A percentile compares a stretch with the other conserved stretches of the same genome.
Evolutionary conservation across 2,888 invertebrate species (phyloP).

Genomic region (Tineola bisselliella): DNA sequence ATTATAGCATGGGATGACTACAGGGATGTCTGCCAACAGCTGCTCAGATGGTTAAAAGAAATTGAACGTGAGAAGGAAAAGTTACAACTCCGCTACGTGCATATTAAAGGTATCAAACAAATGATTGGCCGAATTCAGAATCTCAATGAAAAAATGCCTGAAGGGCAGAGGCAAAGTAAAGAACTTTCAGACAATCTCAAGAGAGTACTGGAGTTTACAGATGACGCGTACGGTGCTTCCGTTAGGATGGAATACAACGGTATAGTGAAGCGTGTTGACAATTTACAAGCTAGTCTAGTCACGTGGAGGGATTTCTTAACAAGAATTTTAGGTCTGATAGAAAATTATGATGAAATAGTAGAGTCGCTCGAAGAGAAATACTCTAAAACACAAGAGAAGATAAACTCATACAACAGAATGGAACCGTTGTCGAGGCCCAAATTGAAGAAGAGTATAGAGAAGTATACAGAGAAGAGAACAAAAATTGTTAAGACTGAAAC

Average conservation of each 20-base stretch:
- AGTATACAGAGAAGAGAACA: slow-evolving; percentile 69
- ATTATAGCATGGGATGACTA: slow-evolving; percentile 83
- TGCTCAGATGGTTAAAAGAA: slow-evolving; percentile 83
- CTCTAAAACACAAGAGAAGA: slow-evolving; percentile 70
- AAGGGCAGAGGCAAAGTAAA: slow-evolving; percentile 73
- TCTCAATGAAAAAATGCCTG: slow-evolving; percentile 74
- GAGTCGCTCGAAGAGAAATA: slow-evolving; percentile 70
- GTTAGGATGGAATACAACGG: slow-evolving; percentile 85
- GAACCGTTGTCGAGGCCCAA: slow-evolving; percentile 69
- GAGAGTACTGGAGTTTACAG: slow-evolving; percentile 74
- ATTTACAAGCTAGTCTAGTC: slow-evolving; percentile 80
- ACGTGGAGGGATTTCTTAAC: slow-evolving; percentile 83
- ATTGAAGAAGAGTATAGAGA: slow-evolving; percentile 72
- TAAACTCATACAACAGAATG: slow-evolving; percentile 66
- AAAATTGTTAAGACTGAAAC: slow-evolving; percentile 67
- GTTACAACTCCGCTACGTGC: slow-evolving; percentile 82
- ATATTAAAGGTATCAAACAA: slow-evolving; percentile 78
- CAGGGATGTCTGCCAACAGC: slow-evolving; percentile 72
- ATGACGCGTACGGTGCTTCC: slow-evolving; percentile 80
- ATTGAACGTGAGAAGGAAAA: slow-evolving; percentile 81
- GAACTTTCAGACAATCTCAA: slow-evolving; percentile 73
- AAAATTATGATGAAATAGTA: slow-evolving; percentile 72
- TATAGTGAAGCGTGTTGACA: slow-evolving; percentile 78
- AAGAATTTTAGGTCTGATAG: slow-evolving; percentile 71
- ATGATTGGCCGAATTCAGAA: slow-evolving; percentile 74